These are phyloP conservation scores for Diarsia brunnea DNA, from an alignment of 2,888 invertebrate genomes.

Conservation along the genomic window DNA sequence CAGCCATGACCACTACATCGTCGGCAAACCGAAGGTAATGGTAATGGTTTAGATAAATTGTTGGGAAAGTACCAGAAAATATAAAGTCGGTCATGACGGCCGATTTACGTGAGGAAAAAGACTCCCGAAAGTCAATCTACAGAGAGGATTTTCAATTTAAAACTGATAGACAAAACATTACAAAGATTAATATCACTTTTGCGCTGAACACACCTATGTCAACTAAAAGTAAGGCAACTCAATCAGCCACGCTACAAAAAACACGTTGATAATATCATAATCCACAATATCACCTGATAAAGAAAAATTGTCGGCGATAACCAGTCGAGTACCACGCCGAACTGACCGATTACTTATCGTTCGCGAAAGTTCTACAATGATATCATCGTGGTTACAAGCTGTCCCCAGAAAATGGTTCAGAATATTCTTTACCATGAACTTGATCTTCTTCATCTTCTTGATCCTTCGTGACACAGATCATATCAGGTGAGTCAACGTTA, in stretches of 20 bases:
- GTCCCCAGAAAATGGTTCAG: conserved; percentile 75
- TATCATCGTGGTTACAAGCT: conserved; percentile 70
- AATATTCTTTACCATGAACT: conserved; percentile 69
- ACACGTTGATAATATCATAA: conserved; percentile 47
- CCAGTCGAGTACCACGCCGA: conserved; percentile 26
- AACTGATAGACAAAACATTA: background rate
- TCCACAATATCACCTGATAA: conserved; percentile 39
- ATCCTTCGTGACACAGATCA: conserved; percentile 55
- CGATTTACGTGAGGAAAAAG: background rate
- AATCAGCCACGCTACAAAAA: conserved; percentile 33
- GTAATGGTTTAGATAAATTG: background rate
- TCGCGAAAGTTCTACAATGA: conserved; percentile 81
- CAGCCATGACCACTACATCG: too few species aligned
- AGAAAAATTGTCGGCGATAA: conserved; percentile 36
- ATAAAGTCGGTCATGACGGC: background rate
- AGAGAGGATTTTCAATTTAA: background rate
- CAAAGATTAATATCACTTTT: conserved; percentile 5
- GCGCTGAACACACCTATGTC: conserved; percentile 29
- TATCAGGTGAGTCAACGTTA: conserved; percentile 72
- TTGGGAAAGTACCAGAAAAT: background rate
- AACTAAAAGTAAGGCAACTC: conserved; percentile 27
- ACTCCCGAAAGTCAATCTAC: background rate
- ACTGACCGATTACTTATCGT: conserved; percentile 59
- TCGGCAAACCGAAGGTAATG: too few species aligned
- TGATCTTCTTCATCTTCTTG: conserved; percentile 69